phyloP scores from a whole-genome alignment of 1,140 invertebrate species.

The Mya arenaria region DNA sequence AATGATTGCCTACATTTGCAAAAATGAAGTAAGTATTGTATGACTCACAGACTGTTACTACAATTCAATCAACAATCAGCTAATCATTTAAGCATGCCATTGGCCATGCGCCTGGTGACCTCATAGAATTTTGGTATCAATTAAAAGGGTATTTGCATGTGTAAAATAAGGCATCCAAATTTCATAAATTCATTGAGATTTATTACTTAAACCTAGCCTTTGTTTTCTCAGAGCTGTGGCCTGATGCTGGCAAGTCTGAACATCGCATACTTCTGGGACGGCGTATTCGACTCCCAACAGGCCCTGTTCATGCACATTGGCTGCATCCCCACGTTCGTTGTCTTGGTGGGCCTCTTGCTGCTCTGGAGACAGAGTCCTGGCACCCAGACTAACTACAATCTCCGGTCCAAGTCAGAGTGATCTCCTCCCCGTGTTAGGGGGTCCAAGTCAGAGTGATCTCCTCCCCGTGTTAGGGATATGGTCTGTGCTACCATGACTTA shows the following conservation, averaged over 20 bases:
- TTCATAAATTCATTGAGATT: no score
- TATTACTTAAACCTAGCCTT: no score
- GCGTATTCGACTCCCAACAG: not conserved
- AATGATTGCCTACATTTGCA: no score
- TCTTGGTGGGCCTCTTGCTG: slow-evolving; percentile 9
- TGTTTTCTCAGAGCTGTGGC: not conserved
- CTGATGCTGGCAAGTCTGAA: slow-evolving; percentile 19
- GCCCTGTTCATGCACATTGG: slow-evolving; percentile 16
- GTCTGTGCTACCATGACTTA: not conserved
- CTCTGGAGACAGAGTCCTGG: not conserved
- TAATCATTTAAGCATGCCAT: no score
- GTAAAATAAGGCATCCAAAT: no score
- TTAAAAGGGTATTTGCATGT: no score
- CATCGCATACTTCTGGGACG: slow-evolving; percentile 35
- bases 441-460: not conserved
- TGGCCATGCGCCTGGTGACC: no score
- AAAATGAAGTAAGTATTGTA: no score
- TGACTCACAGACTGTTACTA: no score
- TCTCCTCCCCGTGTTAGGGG: not conserved
- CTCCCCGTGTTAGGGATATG: not conserved
- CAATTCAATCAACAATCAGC: no score
- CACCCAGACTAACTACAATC: slow-evolving; percentile 32
- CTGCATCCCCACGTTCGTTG: slow-evolving; percentile 11
- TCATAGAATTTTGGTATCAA: no score
- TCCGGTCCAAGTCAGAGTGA: slow-evolving; percentile 42